phyloP scores from a whole-genome alignment of 1,140 invertebrate genomes.

The Lasioglossum albipes region DNA sequence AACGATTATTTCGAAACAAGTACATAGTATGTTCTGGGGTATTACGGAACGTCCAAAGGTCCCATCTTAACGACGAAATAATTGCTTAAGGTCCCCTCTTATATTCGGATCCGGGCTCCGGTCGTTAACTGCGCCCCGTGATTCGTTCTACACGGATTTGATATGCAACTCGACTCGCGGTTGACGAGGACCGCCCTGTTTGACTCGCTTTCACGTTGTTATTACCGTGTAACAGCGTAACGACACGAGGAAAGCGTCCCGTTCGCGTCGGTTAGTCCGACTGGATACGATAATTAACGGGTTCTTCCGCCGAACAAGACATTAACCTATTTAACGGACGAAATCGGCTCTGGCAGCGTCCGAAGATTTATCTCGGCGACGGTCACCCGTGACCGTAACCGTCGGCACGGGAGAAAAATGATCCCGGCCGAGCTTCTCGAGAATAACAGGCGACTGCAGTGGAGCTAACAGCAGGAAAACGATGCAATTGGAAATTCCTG shows the following conservation, averaged over 20 bases:
- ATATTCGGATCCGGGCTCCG: conserved; percentile 32
- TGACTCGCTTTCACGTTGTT: conserved; percentile 31
- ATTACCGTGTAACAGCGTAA: conserved; percentile 52
- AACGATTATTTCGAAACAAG: conserved; percentile 52
- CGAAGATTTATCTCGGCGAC: too few relatives aligned
- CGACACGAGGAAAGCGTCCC: conserved; percentile 35
- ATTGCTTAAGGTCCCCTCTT: conserved; percentile 39
- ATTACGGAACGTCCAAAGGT: conserved; percentile 19
- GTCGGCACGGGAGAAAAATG: too few relatives aligned
- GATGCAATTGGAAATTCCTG: too few relatives aligned
- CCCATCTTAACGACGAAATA: conserved; percentile 57
- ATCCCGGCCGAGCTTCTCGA: too few relatives aligned
- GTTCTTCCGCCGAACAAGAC: conserved; percentile 29
- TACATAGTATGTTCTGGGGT: background rate
- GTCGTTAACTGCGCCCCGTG: conserved; percentile 43
- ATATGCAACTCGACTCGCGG: conserved; percentile 31
- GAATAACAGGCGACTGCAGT: too few relatives aligned
- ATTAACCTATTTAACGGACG: conserved; percentile 36
- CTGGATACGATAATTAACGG: conserved; percentile 28
- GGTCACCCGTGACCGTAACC: too few relatives aligned
- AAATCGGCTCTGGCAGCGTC: too few relatives aligned
- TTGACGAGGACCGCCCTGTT: conserved; percentile 14
- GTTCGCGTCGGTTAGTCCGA: conserved; percentile 10
- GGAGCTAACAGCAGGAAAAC: too few relatives aligned
- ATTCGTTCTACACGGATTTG: conserved; percentile 50